Evolutionary conservation across 2,888 invertebrate genomes (phyloP).

Genomic region (Nasonia oneida): DNA sequence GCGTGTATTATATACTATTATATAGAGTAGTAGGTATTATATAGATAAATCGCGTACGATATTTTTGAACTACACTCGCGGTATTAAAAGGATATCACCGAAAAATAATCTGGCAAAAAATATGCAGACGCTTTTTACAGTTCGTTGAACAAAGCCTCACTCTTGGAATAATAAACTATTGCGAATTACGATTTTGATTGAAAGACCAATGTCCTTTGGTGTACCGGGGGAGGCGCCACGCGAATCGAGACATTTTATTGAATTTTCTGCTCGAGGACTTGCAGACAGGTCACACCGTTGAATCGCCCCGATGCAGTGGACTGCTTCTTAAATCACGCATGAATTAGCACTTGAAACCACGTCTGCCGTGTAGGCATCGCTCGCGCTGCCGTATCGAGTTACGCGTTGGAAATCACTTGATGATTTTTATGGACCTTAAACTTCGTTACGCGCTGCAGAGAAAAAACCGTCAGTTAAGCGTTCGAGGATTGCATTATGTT

Average conservation of each 20-base stretch:
- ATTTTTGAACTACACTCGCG: background rate
- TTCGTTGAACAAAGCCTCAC: background rate
- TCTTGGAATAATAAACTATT: conserved; percentile 32
- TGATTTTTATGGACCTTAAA: conserved; percentile 44
- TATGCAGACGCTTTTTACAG: background rate
- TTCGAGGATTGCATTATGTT: background rate
- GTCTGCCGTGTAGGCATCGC: conserved; percentile 48
- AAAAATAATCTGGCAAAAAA: background rate
- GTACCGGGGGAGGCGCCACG: conserved; percentile 70
- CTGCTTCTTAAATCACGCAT: conserved; percentile 70
- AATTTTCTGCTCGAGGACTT: conserved; percentile 75
- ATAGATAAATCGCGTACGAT: background rate
- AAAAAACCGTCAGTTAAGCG: conserved; percentile 17
- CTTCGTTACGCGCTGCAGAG: background rate
- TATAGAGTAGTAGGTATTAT: background rate
- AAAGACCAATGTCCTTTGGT: conserved; percentile 61
- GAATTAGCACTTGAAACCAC: conserved; percentile 69
- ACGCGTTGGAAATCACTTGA: conserved; percentile 57
- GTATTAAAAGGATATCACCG: no score
- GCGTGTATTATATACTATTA: background rate
- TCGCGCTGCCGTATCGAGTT: conserved; percentile 55
- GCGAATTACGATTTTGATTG: conserved; percentile 55
- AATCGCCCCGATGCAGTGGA: conserved; percentile 71
- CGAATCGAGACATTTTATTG: conserved; percentile 74
- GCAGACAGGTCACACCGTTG: conserved; percentile 74